These are phyloP conservation scores for Littorina saxatilis DNA, from an alignment of 1,140 invertebrate species.

Conservation along the genomic window DNA sequence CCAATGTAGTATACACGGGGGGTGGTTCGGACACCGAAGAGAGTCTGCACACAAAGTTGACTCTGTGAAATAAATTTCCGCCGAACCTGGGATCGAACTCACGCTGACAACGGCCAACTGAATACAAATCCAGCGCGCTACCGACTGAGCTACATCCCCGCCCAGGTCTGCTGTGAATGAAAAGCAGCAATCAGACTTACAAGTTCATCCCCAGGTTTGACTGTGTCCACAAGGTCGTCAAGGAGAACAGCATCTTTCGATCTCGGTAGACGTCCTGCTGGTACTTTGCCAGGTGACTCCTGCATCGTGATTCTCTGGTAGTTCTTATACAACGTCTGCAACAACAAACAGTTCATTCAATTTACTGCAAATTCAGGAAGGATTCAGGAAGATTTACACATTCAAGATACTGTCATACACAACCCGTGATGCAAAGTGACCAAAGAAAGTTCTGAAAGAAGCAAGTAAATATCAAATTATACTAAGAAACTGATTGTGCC, in stretches of 20 bases:
- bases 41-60: too few relatives aligned
- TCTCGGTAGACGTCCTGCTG: slow-evolving; percentile 96
- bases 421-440: neutral
- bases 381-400: neutral
- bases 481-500: too few relatives aligned
- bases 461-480: too few relatives aligned
- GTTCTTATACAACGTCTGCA: slow-evolving; percentile 97
- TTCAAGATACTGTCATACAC: neutral
- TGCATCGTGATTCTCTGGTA: slow-evolving; percentile 99
- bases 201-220: slow-evolving; percentile 99
- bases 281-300: slow-evolving; percentile 91
- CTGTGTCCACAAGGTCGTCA: slow-evolving; percentile 96
- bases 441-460: too few relatives aligned
- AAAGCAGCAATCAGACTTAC: slow-evolving; percentile 79
- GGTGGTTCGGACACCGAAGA: too few relatives aligned
- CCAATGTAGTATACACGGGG: too few relatives aligned
- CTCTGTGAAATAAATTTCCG: too few relatives aligned
- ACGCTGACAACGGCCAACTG: too few relatives aligned
- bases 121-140: too few relatives aligned
- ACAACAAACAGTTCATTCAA: neutral
- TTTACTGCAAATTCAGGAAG: neutral
- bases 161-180: too few relatives aligned
- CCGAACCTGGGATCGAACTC: too few relatives aligned
- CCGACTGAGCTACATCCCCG: too few relatives aligned
- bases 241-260: slow-evolving; percentile 98